These are phyloP conservation scores for Anhinga anhinga DNA, from an alignment of 2,113 vertebrate species.

Conservation along the genomic window DNA sequence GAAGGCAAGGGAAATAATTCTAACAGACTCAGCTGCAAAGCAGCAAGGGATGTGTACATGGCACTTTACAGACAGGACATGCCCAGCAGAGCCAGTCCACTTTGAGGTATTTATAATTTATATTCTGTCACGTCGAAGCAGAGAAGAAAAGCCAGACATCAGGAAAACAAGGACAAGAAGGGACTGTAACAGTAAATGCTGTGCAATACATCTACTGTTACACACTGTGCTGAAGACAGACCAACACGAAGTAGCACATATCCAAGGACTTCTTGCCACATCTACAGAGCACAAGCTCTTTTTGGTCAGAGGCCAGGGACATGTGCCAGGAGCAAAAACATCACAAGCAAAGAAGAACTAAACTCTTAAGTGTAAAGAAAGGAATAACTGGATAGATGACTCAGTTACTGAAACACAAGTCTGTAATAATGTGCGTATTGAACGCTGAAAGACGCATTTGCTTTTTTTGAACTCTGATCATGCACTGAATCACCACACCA, in stretches of 20 bases:
- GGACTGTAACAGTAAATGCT: not conserved
- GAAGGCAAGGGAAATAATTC: slow-evolving; percentile 14
- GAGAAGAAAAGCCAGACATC: not conserved
- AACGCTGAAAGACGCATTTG: slow-evolving; percentile 10
- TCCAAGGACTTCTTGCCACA: slow-evolving; percentile 52
- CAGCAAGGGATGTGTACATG: not conserved
- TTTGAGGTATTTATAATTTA: not conserved
- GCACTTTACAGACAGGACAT: not conserved
- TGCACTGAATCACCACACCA: slow-evolving; percentile 34
- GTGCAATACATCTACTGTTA: not conserved
- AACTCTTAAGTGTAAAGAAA: slow-evolving; percentile 3
- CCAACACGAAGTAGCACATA: not conserved
- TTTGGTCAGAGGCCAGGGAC: slow-evolving; percentile 40
- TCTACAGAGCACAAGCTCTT: slow-evolving; percentile 7
- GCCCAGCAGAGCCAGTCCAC: not conserved
- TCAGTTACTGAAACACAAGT: not conserved
- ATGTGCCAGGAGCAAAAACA: slow-evolving; percentile 52
- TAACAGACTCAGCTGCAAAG: not conserved
- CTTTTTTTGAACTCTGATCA: slow-evolving; percentile 17
- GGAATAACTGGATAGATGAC: slow-evolving; percentile 18
- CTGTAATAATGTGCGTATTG: not conserved
- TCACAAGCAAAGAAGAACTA: not conserved
- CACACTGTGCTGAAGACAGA: not conserved
- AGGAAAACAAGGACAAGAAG: not conserved
- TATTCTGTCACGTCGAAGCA: not conserved